Conservation (phyloP, 2,113 vertebrate genomes). For the Proteles cristata region DNA sequence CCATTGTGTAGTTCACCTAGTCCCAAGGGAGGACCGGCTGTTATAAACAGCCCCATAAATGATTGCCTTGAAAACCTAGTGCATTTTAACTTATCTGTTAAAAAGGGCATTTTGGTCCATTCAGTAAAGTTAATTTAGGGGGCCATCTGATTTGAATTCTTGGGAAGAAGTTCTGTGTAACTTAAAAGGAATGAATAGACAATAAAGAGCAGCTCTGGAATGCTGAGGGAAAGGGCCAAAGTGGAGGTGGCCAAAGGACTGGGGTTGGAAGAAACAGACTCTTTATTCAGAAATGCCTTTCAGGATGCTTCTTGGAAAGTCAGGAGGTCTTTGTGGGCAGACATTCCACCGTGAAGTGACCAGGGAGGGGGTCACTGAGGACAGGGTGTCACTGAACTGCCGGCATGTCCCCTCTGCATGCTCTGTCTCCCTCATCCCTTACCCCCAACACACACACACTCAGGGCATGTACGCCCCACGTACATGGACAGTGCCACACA, state of each 20-base stretch:
- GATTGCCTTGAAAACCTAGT: background rate
- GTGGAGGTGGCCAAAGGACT: background rate
- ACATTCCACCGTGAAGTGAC: background rate
- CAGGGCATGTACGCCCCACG: too few relatives aligned
- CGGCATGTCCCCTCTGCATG: background rate
- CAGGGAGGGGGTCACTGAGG: background rate
- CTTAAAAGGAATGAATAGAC: background rate
- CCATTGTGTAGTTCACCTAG: background rate
- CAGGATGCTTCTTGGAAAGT: background rate
- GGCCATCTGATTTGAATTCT: background rate
- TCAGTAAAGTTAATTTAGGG: background rate
- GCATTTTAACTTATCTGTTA: background rate
- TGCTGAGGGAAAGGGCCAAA: background rate
- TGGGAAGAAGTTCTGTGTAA: background rate
- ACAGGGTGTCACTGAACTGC: background rate
- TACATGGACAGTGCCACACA: fast-evolving
- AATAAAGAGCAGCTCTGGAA: background rate
- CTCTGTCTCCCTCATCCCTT: background rate
- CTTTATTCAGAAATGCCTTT: background rate
- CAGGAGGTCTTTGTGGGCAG: background rate
- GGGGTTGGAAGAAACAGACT: background rate
- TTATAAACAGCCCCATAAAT: background rate
- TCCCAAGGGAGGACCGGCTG: background rate
- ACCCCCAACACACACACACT: background rate
- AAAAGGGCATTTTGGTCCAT: background rate